Evolutionary conservation across 2,797 vertebrate species (phyloP).

Genomic region (Sebastes goodei): DNA sequence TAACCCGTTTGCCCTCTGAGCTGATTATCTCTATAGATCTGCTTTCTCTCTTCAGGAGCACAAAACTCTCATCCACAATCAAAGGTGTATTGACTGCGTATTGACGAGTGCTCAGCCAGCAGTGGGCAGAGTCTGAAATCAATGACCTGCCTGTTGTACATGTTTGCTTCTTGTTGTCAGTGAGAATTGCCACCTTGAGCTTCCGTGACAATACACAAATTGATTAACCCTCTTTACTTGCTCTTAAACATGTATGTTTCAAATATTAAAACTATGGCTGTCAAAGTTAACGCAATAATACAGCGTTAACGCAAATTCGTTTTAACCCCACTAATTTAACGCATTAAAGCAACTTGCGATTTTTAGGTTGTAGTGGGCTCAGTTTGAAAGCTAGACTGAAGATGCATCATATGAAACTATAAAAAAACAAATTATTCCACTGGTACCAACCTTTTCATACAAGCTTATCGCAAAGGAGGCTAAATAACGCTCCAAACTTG

Average conservation of each 20-base stretch:
- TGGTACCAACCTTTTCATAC: too few relatives aligned
- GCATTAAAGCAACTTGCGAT: too few relatives aligned
- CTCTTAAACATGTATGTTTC: background rate
- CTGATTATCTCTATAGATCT: conserved; percentile 80
- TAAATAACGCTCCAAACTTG: too few relatives aligned
- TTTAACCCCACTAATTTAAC: too few relatives aligned
- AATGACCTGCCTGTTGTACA: conserved; percentile 73
- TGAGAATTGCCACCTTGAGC: conserved; percentile 64
- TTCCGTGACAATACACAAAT: conserved; percentile 28
- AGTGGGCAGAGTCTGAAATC: conserved; percentile 77
- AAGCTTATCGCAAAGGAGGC: too few relatives aligned
- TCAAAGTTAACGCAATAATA: too few relatives aligned
- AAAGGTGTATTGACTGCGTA: conserved; percentile 80
- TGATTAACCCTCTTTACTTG: background rate
- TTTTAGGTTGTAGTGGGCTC: too few relatives aligned
- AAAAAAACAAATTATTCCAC: rapidly evolving
- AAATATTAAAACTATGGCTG: background rate
- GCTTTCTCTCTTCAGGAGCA: conserved; percentile 69
- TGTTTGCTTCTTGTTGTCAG: conserved; percentile 46
- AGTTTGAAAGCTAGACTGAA: too few relatives aligned
- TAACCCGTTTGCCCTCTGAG: conserved; percentile 70
- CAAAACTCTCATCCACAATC: conserved; percentile 80
- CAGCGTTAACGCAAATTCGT: too few relatives aligned
- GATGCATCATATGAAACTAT: too few relatives aligned
- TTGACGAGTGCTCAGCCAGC: conserved; percentile 73